Evolutionary conservation across 2,797 vertebrate genomes (phyloP), one percentile per base, ranked within the genome.

Genomic region (Hapalemur alaotrensis): DNA sequence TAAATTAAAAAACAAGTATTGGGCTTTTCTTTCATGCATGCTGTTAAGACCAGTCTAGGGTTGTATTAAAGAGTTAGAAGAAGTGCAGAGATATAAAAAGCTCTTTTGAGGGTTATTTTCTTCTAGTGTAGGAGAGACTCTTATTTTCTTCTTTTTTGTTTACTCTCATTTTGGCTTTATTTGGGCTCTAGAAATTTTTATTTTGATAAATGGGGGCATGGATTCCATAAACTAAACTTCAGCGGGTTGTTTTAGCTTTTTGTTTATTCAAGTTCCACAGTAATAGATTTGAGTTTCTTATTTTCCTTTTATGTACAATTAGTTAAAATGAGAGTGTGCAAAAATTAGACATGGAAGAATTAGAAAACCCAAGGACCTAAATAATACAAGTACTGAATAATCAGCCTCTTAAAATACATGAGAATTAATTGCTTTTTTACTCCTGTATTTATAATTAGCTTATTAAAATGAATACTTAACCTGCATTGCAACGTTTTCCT

Each of bases 211-310:
- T 81, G 75, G 94, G 35, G 61, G 65, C 54, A 54, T 67, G 30
- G 14, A 46, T 95, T 94, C 75, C 57, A 30, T 83, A 72, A 88
- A 93, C 46, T 91, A 87, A 63, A 63, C 91, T 84, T 91, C 83
- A 92, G 20, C 65, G 57, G 54, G 10, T 91, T 50, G 17, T 72
- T 93, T 78, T 76, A 73, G 43, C 79, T 80, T 95, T 93, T 93
- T 4, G 4, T 35, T 81, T 57, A 80, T 81, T 93, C 25, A 93
- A 14, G 18, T 81, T 91, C 22, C 11, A 22, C 89, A 90, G 15
- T 92, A 89, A 78, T 83, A 89, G 30, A 43, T 85, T 85, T 89
- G 41, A 92, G 35, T 89, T 91, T 90, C 69, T 92, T 91, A 10
- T 80, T 94, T 92, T 89, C 32, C 30, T 89, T 95, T 20, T 76